phyloP scores from a whole-genome alignment of 2,113 vertebrate genomes.

The Heterocephalus glaber region DNA sequence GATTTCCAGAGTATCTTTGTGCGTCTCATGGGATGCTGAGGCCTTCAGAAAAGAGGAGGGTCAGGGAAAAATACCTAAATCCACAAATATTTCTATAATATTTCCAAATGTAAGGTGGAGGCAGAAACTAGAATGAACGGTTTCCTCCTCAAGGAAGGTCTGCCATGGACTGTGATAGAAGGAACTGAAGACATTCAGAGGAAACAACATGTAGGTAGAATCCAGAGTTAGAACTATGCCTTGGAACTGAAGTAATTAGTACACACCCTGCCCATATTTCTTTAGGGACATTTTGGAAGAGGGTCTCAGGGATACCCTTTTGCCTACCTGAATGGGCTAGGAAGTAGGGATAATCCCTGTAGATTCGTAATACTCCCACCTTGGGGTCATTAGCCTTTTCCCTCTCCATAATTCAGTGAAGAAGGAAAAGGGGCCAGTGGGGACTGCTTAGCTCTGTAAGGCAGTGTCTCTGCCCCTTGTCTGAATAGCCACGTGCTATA shows the following conservation, averaged over 20 bases:
- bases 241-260: not conserved
- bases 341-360: conserved; percentile 3
- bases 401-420: conserved; percentile 2
- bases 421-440: not conserved
- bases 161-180: not conserved
- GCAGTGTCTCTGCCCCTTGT: not conserved
- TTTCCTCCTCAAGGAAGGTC: conserved; percentile 10
- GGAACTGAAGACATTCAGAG: not conserved
- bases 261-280: conserved; percentile 9
- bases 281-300: not conserved
- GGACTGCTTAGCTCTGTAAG: not conserved
- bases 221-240: not conserved
- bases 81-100: conserved; percentile 31
- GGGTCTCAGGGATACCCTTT: not conserved
- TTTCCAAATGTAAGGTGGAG: conserved; percentile 50
- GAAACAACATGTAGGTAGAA: conserved; percentile 35
- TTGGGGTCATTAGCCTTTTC: not conserved
- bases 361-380: not conserved
- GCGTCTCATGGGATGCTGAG: conserved; percentile 25
- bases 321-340: not conserved
- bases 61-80: not conserved
- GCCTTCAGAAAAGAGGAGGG: conserved; percentile 40
- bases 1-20: conserved; percentile 23
- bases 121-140: conserved; percentile 16
- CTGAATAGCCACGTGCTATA: not conserved